phyloP scores from a whole-genome alignment of 2,113 vertebrate species.

The Laterallus jamaicensis region DNA sequence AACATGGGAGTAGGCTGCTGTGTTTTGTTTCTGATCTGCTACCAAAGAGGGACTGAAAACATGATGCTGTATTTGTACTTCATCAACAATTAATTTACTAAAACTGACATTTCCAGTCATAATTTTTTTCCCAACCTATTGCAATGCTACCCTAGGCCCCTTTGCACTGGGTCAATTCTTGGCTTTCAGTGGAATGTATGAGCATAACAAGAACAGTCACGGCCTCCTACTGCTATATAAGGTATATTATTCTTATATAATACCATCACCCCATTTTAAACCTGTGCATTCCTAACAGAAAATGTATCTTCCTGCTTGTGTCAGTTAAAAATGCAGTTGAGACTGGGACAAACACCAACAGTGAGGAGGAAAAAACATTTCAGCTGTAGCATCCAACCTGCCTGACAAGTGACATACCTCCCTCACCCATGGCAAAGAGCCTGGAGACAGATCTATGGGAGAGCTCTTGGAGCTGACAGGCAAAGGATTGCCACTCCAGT shows the following conservation, averaged over 20 bases:
- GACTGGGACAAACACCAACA: background rate
- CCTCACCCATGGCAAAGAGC: background rate
- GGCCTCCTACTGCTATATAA: background rate
- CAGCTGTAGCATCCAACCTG: background rate
- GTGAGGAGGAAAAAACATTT: background rate
- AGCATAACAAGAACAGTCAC: background rate
- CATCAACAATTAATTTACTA: background rate
- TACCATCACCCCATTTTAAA: background rate
- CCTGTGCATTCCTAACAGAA: background rate
- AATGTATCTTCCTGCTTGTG: background rate
- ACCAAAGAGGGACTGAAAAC: background rate
- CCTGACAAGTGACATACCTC: background rate
- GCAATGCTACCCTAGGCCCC: background rate
- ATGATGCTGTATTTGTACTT: background rate
- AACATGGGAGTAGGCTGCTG: background rate
- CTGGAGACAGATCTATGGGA: background rate
- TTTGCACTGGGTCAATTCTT: background rate
- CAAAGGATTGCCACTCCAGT: rapidly evolving
- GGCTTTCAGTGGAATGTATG: background rate
- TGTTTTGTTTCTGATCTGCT: background rate
- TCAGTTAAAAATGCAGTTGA: background rate
- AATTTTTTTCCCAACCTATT: background rate
- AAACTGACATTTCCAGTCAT: background rate
- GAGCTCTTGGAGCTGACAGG: background rate
- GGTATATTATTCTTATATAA: background rate